Conservation (phyloP, 2,797 vertebrate species). For the Ataeniobius toweri region DNA sequence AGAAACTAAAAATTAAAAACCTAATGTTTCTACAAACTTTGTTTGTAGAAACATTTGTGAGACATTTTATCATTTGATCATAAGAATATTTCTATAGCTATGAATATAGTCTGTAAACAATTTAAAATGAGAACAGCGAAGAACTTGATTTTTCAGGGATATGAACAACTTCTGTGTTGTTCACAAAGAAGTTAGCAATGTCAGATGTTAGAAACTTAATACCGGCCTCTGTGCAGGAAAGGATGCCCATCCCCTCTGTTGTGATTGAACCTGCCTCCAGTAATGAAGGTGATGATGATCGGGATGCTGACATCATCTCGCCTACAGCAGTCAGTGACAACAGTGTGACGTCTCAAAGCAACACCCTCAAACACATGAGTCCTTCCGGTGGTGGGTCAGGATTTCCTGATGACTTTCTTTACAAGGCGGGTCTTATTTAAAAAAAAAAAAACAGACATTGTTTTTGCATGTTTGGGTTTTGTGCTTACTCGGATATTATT, state of each 20-base stretch:
- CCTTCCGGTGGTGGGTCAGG: conserved; percentile 55
- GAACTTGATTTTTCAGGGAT: neutral
- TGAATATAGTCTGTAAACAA: neutral
- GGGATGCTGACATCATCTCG: conserved; percentile 70
- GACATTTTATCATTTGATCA: neutral
- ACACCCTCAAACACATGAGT: conserved; percentile 60
- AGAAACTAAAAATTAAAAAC: neutral
- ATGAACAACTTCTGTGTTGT: fast-evolving
- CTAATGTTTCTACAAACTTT: neutral
- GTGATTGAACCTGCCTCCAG: conserved; percentile 96
- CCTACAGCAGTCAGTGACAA: conserved; percentile 65
- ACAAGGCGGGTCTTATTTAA: conserved; percentile 81
- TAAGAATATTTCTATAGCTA: neutral
- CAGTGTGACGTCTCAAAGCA: conserved; percentile 59
- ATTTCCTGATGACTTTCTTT: conserved; percentile 86
- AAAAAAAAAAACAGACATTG: neutral
- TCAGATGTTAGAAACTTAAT: neutral
- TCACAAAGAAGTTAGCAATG: neutral
- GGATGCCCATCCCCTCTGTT: conserved; percentile 90
- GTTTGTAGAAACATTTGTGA: neutral
- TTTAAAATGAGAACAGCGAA: neutral
- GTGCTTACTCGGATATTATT: neutral
- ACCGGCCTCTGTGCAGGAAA: conserved; percentile 66
- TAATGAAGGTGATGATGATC: conserved; percentile 90
- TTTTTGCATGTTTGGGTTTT: neutral